Conservation (phyloP, 2,113 vertebrate genomes). For the Trematocara nigrifrons region DNA sequence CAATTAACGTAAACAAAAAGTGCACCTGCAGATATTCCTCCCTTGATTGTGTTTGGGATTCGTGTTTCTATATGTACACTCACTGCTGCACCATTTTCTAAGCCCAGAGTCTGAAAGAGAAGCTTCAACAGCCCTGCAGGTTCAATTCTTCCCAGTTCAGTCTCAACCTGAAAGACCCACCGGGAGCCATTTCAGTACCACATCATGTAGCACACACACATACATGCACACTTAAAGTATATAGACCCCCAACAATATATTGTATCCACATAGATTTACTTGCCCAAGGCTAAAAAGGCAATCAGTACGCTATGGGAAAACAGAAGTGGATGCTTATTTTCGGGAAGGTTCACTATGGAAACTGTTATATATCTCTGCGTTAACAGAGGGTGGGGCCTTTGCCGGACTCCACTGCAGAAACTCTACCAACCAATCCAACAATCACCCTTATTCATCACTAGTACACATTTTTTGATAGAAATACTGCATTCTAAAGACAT, state of each 20-base stretch:
- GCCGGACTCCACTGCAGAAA: neutral
- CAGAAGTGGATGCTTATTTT: neutral
- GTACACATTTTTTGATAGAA: neutral
- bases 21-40: neutral
- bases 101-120: neutral
- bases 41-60: neutral
- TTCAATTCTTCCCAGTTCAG: neutral
- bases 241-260: neutral
- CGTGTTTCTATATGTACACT: neutral
- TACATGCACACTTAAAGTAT: neutral
- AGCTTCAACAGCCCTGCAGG: neutral
- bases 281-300: neutral
- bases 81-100: neutral
- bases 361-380: neutral
- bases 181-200: neutral
- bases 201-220: neutral
- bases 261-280: neutral
- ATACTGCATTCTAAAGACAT: neutral
- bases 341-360: conserved; percentile 10
- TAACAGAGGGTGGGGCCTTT: neutral
- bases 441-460: neutral
- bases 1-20: neutral
- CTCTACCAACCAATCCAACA: neutral
- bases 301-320: neutral
- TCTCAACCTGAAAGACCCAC: neutral